Base-by-base conservation (phyloP, 1,140 invertebrate genomes). In the Diprion similis region DNA sequence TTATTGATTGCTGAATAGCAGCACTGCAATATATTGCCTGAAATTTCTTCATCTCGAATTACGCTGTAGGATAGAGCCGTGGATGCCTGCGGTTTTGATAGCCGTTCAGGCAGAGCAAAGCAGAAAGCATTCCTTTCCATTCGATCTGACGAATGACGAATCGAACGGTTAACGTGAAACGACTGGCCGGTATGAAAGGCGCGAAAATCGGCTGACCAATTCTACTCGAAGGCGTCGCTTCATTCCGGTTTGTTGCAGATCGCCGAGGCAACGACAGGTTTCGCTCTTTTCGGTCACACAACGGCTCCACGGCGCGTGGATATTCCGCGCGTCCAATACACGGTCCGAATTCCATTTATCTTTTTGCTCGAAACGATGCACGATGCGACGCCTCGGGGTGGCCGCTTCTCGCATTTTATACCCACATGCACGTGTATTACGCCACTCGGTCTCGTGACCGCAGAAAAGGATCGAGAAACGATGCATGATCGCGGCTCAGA, bases 91-190 rank as follows among this genome's bases (percentile, higher is more conserved):
- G 24, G 24, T 37, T 37, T 37, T 37, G 24, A 37, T 37, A 37
- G 24, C 24, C 24, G 24, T 37, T 37, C 24, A 37, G 24, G 24
- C 24, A 37, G 24, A 37, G 24, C 6, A 37, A 37, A 6, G 24
- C 24, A 37, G 24, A 37, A 37, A 37, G 24, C 24, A 37, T 37
- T 37, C 24, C 24, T 37, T 37, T 37, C 24, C 24, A 59, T 76
- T 13, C 75, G 69, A 71, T 47, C 71, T 17, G 70, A 71, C 66
- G 70, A 77, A 78, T 82, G 83, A 87, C 82, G 80, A 86, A 87
- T 86, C 83, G 82, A 65, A 65, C 69, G 68, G 69, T 75, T 86
- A 82, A 88, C 87, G 77, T 78, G 72, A 82, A 74, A 73, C 84
- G 86, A 87, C 77, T 82, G 82, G 75, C 47, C 78, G 84, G 78